Conservation (phyloP, 2,888 invertebrate genomes). For the Ceriagrion tenellum region DNA sequence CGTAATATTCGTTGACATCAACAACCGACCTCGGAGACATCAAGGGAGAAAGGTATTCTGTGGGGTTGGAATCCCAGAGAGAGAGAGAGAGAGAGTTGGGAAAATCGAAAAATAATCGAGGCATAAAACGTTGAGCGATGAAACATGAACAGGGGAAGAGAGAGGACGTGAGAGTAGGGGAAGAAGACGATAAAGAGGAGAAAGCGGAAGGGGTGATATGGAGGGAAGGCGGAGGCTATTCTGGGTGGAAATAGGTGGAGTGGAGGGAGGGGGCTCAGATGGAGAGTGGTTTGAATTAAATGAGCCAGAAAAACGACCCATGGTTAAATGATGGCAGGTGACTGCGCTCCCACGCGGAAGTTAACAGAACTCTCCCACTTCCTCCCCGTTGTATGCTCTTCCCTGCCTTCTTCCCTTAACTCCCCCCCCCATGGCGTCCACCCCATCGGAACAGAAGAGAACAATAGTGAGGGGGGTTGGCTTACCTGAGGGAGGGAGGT, state of each 20-base stretch:
- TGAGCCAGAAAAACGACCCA: slow-evolving; percentile 40
- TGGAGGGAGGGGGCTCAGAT: background rate
- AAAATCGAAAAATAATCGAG: background rate
- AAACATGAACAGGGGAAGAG: background rate
- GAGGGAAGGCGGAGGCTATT: background rate
- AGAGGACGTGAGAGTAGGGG: background rate
- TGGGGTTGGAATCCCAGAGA: no score
- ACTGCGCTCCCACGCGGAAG: slow-evolving; percentile 37
- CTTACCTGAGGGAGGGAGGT: background rate
- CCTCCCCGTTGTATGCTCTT: background rate
- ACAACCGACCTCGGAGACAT: no score
- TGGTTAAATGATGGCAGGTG: slow-evolving; percentile 58
- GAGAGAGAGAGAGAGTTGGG: no score
- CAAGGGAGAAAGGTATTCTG: no score
- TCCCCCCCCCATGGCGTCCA: slow-evolving; percentile 12
- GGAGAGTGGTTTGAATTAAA: slow-evolving; percentile 45
- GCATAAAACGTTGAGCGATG: background rate
- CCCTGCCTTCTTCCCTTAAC: background rate
- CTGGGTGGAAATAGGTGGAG: no score
- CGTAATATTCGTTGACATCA: no score
- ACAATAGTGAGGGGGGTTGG: background rate
- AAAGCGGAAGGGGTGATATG: background rate
- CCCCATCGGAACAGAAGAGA: background rate
- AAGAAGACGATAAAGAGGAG: background rate
- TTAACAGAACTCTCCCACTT: background rate